Evolutionary conservation across 2,797 vertebrate species (phyloP), one percentile per base, ranked within the genome.

Genomic region (Eurystomus glaucurus): DNA sequence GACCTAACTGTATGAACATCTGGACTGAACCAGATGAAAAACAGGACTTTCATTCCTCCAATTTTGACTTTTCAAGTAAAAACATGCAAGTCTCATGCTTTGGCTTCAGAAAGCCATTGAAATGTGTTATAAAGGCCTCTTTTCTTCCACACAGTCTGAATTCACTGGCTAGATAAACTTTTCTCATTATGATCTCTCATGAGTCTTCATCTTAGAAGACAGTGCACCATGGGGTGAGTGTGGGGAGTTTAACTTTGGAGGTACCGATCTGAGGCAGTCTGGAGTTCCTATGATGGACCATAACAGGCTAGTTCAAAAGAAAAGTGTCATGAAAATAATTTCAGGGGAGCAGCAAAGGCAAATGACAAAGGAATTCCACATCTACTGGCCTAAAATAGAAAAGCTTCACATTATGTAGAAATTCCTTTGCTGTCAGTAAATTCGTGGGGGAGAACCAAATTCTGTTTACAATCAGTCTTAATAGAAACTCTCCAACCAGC

Each of bases 141-240:
- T 61, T 21, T 48, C 20, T 60, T 84, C 22, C 54, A 72, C 18
- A 64, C 5, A 81, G 35, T 14, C 43, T 68, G 33, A 71, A 85
- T 50, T 68, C 31, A 79, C 22, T 28, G 48, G 48, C 29, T 48
- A 43, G 14, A 10, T 70, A 52, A 52, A 37, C 28, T 37, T 43
- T 22, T 76, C 10, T 15, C n/a, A 10, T 9, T 12, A 50, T 0
- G 0, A 51, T 31, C 60, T 54, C 48, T 54, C 7, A 9, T 6
- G 29, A 51, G 18, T 68, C 37, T 60, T 48, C 46, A 43, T 22
- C 14, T 61, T 15, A 51, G 50, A 35, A 60, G 7, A 43, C 0
- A 43, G 37, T 5, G 29, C 41, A 57, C 15, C 46, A 33, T 21
- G 15, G n/a, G 33, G 29, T 5, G 29, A 20, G 14, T 13, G 6